Evolutionary conservation across 2,888 invertebrate genomes (phyloP).

Genomic region (Melitaea athalia): DNA sequence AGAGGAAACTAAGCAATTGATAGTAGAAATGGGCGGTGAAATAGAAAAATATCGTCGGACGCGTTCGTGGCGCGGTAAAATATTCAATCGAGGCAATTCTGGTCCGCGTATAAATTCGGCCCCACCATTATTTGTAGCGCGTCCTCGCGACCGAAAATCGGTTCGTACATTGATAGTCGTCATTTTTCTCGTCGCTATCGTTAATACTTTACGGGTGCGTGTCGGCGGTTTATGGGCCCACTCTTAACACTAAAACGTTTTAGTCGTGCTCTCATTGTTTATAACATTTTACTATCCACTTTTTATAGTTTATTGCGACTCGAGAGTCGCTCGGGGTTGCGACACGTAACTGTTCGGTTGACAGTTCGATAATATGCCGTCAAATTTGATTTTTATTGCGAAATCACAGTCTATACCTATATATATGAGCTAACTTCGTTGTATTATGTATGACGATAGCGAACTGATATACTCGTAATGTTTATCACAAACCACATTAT

Average conservation of each 20-base stretch:
- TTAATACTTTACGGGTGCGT: conserved; percentile 82
- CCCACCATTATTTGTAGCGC: conserved; percentile 79
- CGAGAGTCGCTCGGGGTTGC: conserved; percentile 69
- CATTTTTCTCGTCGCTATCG: conserved; percentile 80
- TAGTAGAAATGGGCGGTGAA: conserved; percentile 79
- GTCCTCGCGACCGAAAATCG: conserved; percentile 79
- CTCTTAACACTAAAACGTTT: conserved; percentile 82
- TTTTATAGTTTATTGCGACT: conserved; percentile 76
- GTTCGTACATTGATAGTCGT: conserved; percentile 79
- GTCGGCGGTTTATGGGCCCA: conserved; percentile 80
- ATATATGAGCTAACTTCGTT: conserved; percentile 7
- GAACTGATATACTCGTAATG: background rate
- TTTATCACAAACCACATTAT: background rate
- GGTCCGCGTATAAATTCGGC: conserved; percentile 79
- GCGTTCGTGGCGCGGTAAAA: conserved; percentile 80
- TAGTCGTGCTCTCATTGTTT: conserved; percentile 80
- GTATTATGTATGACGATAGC: background rate
- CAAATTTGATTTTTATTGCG: conserved; percentile 70
- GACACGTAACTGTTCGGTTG: conserved; percentile 64
- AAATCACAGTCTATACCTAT: conserved; percentile 53
- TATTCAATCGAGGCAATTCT: conserved; percentile 82
- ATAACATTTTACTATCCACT: conserved; percentile 79
- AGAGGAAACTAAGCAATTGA: conserved; percentile 80
- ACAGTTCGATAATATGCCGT: conserved; percentile 66
- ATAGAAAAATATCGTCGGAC: conserved; percentile 80